Percentiles rank a stretch among this genome's conserved stretches.
These are phyloP conservation scores for Palythoa grandiflora DNA, from an alignment of 92 coral and sea anemone species.

Conservation along the genomic window DNA sequence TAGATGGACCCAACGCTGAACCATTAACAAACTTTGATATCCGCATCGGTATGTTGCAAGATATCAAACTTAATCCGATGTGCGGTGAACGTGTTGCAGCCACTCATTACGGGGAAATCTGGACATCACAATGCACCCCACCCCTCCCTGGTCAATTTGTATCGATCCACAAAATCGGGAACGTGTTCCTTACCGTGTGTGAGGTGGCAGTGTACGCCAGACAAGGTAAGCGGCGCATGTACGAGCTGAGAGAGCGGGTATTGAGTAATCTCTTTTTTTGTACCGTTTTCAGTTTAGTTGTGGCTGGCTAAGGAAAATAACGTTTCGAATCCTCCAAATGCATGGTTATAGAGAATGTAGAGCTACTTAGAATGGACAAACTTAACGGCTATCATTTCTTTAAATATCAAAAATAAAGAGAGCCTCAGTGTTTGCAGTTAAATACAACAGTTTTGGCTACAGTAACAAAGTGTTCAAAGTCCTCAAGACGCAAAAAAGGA, in stretches of 20 bases:
- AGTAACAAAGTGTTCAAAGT: no score
- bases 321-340: no score
- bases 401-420: no score
- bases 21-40: constrained; percentile 71
- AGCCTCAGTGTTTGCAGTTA: no score
- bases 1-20: constrained; percentile 61
- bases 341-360: no score
- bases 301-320: no score
- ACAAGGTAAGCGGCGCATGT: constrained; percentile 44
- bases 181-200: constrained; percentile 68
- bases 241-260: background rate
- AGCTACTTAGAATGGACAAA: no score
- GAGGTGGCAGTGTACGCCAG: constrained; percentile 88
- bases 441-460: no score
- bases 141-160: constrained; percentile 78
- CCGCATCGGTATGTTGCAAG: constrained; percentile 74
- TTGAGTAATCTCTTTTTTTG: no score
- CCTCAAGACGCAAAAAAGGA: no score
- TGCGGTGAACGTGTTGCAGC: constrained; percentile 81
- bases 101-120: constrained; percentile 70
- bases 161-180: constrained; percentile 73
- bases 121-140: constrained; percentile 85
- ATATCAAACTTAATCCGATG: constrained; percentile 76
- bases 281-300: no score
- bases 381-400: background rate